These are phyloP conservation scores for Amblyornis subalaris DNA, from an alignment of 2,113 vertebrate species.

Conservation along the genomic window DNA sequence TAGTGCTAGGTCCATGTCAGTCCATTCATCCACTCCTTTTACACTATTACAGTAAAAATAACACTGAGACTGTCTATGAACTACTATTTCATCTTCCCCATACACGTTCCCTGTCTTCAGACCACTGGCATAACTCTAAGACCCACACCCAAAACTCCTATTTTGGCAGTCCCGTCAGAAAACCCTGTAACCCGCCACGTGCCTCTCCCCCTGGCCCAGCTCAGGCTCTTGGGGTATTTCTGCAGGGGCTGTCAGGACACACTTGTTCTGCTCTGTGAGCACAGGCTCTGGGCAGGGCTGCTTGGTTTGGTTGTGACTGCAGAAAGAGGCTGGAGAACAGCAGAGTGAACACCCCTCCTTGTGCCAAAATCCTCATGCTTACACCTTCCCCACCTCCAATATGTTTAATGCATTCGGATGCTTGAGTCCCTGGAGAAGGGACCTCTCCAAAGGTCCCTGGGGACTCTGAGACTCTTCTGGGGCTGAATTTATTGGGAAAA, in stretches of 20 bases:
- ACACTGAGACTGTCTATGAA: neutral
- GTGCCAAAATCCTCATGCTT: neutral
- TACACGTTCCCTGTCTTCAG: neutral
- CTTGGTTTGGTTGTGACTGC: neutral
- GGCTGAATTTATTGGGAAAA: neutral
- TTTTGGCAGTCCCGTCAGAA: neutral
- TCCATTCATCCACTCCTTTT: neutral
- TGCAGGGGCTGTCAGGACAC: neutral
- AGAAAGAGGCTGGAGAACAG: neutral
- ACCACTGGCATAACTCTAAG: neutral
- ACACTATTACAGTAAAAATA: neutral
- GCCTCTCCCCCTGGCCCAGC: neutral
- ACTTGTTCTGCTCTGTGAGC: neutral
- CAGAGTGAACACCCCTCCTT: rapidly evolving
- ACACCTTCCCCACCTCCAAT: neutral
- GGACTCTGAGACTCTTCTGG: neutral
- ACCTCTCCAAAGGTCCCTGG: neutral
- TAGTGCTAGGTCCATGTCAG: neutral
- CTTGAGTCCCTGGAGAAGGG: neutral
- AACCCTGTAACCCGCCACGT: neutral
- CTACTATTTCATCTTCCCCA: neutral
- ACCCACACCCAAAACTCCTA: neutral
- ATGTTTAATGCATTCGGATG: neutral
- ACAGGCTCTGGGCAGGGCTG: neutral
- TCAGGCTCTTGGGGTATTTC: neutral